Percentiles rank a stretch among this genome's conserved stretches.
phyloP scores from a whole-genome alignment of 2,888 invertebrate genomes.

The Bedellia somnulentella region DNA sequence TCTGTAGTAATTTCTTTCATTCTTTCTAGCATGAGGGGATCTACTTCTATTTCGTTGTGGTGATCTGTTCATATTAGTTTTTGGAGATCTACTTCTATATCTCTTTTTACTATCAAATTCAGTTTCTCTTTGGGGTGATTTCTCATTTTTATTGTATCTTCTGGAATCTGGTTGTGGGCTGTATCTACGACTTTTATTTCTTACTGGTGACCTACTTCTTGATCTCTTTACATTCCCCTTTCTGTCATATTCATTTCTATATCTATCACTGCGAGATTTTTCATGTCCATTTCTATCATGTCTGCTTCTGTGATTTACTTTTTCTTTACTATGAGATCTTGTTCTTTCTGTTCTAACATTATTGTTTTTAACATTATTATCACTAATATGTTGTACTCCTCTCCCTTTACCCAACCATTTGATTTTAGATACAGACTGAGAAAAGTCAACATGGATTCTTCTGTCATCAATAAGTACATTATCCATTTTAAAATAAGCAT shows the following conservation, averaged over 20 bases:
- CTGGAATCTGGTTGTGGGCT: no score
- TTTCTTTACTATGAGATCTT: not conserved
- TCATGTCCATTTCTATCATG: not conserved
- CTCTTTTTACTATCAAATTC: no score
- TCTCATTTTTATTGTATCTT: no score
- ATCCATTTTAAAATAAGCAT: slow-evolving; percentile 99
- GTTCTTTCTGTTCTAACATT: slow-evolving; percentile 8
- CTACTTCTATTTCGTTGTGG: no score
- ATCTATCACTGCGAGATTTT: not conserved
- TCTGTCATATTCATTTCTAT: not conserved
- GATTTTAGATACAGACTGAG: slow-evolving; percentile 95
- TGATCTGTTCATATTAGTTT: no score
- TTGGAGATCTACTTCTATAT: no score
- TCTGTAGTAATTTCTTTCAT: no score
- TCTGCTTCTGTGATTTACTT: not conserved
- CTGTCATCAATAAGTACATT: slow-evolving; percentile 98
- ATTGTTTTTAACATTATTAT: slow-evolving; percentile 19
- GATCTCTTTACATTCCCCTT: not conserved
- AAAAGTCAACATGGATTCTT: slow-evolving; percentile 98
- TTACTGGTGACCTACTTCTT: not conserved
- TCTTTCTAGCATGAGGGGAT: no score
- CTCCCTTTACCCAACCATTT: slow-evolving; percentile 88
- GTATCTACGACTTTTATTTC: not conserved
- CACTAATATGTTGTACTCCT: slow-evolving; percentile 66
- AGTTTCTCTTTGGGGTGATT: no score